A percentile compares a stretch with the other conserved stretches of the same genome.
Conservation (phyloP, 2,797 vertebrate species). For the Vultur gryphus region DNA sequence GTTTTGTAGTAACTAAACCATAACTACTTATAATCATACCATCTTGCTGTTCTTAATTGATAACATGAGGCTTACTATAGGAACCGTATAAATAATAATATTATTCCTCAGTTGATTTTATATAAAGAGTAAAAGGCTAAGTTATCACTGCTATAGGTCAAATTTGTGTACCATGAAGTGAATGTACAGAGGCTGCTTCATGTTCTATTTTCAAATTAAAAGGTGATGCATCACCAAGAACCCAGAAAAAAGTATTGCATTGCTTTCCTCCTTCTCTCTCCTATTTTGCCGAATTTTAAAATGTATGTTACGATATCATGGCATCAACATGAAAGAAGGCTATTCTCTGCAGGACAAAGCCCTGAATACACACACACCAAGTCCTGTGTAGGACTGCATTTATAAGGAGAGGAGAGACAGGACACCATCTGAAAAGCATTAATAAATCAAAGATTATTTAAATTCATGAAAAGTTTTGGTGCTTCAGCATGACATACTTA, state of each 20-base stretch:
- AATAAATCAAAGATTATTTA: not conserved
- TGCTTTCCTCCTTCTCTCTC: not conserved
- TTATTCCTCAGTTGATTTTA: not conserved
- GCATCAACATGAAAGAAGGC: not conserved
- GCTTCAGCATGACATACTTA: not conserved
- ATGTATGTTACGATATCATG: fast-evolving
- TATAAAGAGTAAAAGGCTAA: not conserved
- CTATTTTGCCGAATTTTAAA: not conserved
- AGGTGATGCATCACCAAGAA: not conserved
- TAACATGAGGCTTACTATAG: not conserved
- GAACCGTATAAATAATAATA: not conserved
- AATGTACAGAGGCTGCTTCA: not conserved
- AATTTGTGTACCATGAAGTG: not conserved
- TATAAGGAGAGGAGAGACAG: not conserved
- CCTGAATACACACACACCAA: not conserved
- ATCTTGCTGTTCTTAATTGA: not conserved
- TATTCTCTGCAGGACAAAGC: not conserved
- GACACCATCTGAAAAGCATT: not conserved
- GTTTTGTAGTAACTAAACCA: not conserved
- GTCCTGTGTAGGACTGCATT: not conserved
- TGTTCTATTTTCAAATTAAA: not conserved
- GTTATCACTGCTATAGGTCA: not conserved
- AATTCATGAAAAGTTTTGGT: not conserved
- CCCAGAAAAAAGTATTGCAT: not conserved
- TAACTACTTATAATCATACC: not conserved